Percentiles rank a stretch among this genome's conserved stretches.
Conservation (phyloP, 2,888 invertebrate genomes). For the Eupeodes luniger region DNA sequence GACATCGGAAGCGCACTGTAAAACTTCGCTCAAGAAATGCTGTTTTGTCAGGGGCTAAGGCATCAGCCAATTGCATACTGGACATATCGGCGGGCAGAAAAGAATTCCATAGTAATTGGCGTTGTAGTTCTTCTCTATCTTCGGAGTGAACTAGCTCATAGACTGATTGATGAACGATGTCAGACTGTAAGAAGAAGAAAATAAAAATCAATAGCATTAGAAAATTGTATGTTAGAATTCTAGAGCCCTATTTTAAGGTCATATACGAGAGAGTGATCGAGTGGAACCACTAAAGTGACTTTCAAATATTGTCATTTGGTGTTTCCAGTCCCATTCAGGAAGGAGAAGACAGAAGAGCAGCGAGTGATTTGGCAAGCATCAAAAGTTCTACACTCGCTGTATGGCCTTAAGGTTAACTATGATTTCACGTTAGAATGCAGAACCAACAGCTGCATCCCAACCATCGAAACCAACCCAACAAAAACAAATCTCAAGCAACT, state of each 20-base stretch:
- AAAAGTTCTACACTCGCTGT: no score
- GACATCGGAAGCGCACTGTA: conserved; percentile 99
- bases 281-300: no score
- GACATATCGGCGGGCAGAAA: conserved; percentile 89
- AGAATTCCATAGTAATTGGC: conserved; percentile 97
- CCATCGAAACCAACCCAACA: not conserved
- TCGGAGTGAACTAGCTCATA: conserved; percentile 99
- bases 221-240: no score
- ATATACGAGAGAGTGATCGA: no score
- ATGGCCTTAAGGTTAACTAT: no score
- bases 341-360: no score
- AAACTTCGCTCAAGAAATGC: conserved; percentile 97
- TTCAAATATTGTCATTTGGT: no score
- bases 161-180: conserved; percentile 99
- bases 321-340: no score
- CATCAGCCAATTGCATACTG: conserved; percentile 92
- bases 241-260: no score
- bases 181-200: conserved; percentile 91
- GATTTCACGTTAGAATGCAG: not conserved
- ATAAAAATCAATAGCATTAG: not conserved
- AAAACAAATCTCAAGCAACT: conserved; percentile 27
- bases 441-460: not conserved
- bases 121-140: conserved; percentile 98
- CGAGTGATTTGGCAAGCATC: no score
- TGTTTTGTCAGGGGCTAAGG: conserved; percentile 93